Evolutionary conservation across 2,888 invertebrate genomes (phyloP).

Genomic region (Euplexia lucipara): DNA sequence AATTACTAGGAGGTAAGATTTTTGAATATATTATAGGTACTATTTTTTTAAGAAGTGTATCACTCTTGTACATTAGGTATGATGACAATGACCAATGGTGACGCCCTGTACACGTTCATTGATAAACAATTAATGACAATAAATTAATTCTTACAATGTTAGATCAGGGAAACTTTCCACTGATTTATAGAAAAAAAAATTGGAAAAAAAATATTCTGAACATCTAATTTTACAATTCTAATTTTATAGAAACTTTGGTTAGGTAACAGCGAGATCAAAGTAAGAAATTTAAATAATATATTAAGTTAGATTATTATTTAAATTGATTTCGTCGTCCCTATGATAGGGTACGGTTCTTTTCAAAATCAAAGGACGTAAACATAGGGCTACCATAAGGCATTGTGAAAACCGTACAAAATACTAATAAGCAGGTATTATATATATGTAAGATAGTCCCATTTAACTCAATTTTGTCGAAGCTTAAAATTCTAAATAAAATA

Average conservation of each 20-base stretch:
- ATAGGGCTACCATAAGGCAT: not conserved
- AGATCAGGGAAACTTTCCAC: too few relatives aligned
- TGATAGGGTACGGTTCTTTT: not conserved
- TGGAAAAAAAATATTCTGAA: too few relatives aligned
- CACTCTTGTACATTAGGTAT: not conserved
- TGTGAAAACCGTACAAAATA: not conserved
- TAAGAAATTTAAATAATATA: too few relatives aligned
- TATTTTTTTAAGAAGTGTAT: not conserved
- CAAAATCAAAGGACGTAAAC: constrained; percentile 2
- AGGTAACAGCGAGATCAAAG: too few relatives aligned
- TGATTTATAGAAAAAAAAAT: too few relatives aligned
- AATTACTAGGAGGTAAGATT: constrained; percentile 95
- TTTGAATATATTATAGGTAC: not conserved
- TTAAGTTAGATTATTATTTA: too few relatives aligned
- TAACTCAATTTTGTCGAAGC: not conserved
- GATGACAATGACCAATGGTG: not conserved
- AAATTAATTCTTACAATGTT: too few relatives aligned
- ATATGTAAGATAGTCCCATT: not conserved
- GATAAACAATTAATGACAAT: not conserved
- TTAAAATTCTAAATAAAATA: not conserved
- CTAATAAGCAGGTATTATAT: not conserved
- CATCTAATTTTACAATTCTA: too few relatives aligned
- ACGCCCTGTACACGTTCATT: constrained; percentile 1
- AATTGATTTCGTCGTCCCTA: too few relatives aligned
- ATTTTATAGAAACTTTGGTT: too few relatives aligned